Conservation (phyloP, 2,797 vertebrate genomes). For the Syngnathus rostellatus region DNA sequence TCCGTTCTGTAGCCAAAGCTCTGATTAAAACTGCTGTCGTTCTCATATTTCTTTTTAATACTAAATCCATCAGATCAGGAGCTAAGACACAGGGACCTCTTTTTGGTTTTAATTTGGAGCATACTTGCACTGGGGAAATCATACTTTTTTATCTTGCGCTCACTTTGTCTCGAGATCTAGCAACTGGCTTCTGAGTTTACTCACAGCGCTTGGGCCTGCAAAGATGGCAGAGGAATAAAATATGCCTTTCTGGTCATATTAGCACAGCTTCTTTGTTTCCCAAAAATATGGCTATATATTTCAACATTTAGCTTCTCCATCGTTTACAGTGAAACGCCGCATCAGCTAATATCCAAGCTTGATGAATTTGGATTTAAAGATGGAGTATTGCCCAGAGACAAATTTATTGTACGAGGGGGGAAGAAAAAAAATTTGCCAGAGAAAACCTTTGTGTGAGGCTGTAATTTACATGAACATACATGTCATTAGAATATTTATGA, state of each 20-base stretch:
- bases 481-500: slow-evolving; percentile 33
- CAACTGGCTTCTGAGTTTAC: slow-evolving; percentile 58
- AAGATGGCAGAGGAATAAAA: not conserved
- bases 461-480: slow-evolving; percentile 32
- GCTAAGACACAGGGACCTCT: slow-evolving; percentile 52
- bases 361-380: slow-evolving; percentile 55
- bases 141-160: slow-evolving; percentile 54
- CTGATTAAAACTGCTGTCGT: slow-evolving; percentile 23
- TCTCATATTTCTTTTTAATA: slow-evolving; percentile 53
- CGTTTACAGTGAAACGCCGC: slow-evolving; percentile 33
- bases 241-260: no score
- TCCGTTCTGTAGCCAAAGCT: no score
- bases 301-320: slow-evolving; percentile 10
- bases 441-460: slow-evolving; percentile 25
- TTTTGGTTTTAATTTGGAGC: slow-evolving; percentile 72
- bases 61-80: slow-evolving; percentile 64
- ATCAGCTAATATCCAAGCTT: slow-evolving; percentile 51
- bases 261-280: not conserved
- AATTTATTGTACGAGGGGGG: slow-evolving; percentile 36
- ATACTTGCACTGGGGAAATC: slow-evolving; percentile 69
- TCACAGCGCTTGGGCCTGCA: slow-evolving; percentile 37
- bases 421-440: slow-evolving; percentile 23
- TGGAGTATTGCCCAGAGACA: slow-evolving; percentile 51
- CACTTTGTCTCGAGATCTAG: slow-evolving; percentile 37
- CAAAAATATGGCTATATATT: not conserved